Evolutionary conservation across 2,113 vertebrate species (phyloP).

Genomic region (Poecilia latipinna): DNA sequence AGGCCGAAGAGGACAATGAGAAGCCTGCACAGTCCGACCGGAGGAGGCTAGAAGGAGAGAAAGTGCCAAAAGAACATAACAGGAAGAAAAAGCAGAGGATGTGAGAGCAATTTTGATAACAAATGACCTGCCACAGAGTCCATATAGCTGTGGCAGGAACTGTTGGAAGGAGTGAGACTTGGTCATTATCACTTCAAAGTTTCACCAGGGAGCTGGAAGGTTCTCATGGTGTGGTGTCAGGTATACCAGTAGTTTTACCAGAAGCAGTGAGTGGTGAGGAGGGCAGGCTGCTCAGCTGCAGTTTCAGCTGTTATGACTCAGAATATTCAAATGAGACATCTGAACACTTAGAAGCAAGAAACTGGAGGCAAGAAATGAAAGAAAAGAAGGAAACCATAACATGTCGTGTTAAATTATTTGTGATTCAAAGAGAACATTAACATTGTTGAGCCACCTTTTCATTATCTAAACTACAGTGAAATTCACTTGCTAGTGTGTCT

Average conservation of each 20-base stretch:
- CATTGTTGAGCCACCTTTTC: no score
- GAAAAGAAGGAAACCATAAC: background rate
- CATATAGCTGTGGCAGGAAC: conserved; percentile 33
- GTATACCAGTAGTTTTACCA: conserved; percentile 11
- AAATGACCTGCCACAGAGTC: conserved; percentile 65
- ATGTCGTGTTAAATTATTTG: background rate
- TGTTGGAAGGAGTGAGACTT: conserved; percentile 36
- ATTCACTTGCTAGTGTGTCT: no score
- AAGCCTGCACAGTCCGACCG: conserved; percentile 17
- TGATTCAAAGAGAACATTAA: background rate
- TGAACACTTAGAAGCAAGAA: background rate
- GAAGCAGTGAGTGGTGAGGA: background rate
- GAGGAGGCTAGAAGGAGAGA: conserved; percentile 9
- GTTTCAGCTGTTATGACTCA: background rate
- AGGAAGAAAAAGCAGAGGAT: conserved; percentile 26
- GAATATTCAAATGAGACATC: background rate
- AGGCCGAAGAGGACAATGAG: conserved; percentile 36
- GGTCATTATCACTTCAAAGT: conserved; percentile 69
- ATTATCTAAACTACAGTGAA: no score
- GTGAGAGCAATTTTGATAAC: conserved; percentile 67
- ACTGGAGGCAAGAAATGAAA: background rate
- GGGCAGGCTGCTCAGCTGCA: background rate
- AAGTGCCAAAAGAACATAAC: conserved; percentile 10
- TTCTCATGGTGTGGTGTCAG: conserved; percentile 44
- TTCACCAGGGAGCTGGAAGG: conserved; percentile 43